Evolutionary conservation across 2,797 vertebrate genomes (phyloP).

Genomic region (Acestrorhynchus altus): DNA sequence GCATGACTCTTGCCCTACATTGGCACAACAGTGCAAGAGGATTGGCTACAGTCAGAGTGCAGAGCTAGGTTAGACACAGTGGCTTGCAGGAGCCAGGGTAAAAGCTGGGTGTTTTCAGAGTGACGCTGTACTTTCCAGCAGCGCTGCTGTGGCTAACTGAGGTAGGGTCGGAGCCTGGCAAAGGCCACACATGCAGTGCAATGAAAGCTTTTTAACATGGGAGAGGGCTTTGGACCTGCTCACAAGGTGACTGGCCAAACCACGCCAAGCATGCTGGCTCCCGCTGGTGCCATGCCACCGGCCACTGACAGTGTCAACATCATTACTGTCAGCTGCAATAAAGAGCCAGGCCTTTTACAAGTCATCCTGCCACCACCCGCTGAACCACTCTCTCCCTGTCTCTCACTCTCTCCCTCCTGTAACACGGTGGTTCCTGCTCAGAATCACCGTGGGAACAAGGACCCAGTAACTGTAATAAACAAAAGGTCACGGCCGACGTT

Average conservation of each 20-base stretch:
- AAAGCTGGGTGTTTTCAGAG: slow-evolving; percentile 70
- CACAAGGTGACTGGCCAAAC: slow-evolving; percentile 73
- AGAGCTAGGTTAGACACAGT: slow-evolving; percentile 35
- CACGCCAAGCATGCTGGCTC: slow-evolving; percentile 72
- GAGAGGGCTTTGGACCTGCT: slow-evolving; percentile 72
- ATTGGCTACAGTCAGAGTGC: slow-evolving; percentile 24
- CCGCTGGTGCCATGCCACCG: slow-evolving; percentile 54
- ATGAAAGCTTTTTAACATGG: slow-evolving; percentile 76
- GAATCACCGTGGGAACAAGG: slow-evolving; percentile 68
- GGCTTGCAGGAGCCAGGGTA: slow-evolving; percentile 32
- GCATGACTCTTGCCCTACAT: background rate
- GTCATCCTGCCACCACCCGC: slow-evolving; percentile 39
- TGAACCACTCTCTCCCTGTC: slow-evolving; percentile 27
- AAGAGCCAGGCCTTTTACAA: slow-evolving; percentile 57
- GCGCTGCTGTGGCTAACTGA: slow-evolving; percentile 70
- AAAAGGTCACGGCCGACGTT: slow-evolving; percentile 58
- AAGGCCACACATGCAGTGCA: slow-evolving; percentile 77
- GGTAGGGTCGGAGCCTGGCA: slow-evolving; percentile 52
- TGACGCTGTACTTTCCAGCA: slow-evolving; percentile 68
- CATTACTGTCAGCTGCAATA: slow-evolving; percentile 75
- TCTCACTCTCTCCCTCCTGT: slow-evolving; percentile 40
- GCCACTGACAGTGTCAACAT: slow-evolving; percentile 66
- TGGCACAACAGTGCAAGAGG: background rate
- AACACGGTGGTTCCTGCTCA: slow-evolving; percentile 6
- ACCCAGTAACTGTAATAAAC: slow-evolving; percentile 46